Base-by-base conservation (phyloP, 2,888 invertebrate genomes). In the Drosophila colorata region DNA sequence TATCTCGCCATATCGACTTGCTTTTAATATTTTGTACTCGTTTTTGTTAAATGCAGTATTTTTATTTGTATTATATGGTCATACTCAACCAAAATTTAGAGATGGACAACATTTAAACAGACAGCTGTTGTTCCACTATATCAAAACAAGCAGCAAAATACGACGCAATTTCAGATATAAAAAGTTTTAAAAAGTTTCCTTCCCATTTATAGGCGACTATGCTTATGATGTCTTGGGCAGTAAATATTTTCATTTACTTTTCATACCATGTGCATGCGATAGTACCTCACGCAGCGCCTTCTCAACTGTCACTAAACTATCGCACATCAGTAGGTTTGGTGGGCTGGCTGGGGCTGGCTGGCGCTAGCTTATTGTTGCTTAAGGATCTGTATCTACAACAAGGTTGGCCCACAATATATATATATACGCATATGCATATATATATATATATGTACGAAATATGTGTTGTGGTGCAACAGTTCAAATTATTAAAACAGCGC, bases 391-490 rank as follows among this genome's bases (percentile, higher is more conserved):
- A 77, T 77, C 77, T 77, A 77, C 77, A 77, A 77, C 80, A 77
- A 77, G 71, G 76, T 79, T 79, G 59, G 71, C 67, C 67, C 76
- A 67, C 63, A 79, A 67, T 61, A 58, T 80, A 31, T 31, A 11
- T 31, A 31, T 31, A 31, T 31, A 31, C 4, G 6, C 11, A 31
- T 11, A 31, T 31, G 6, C 11, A 63, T 61, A 55, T 80, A 72
- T 72, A 67, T 61, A 58, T 76, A 72, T 68, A 59, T 61, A 58
- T 80, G 68, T 72, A 60, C 72, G 53, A 71, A 77, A 78, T 78
- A 78, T 78, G 79, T 78, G 75, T 78, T 71, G 78, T 78, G 77
- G 74, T 86, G 87, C 87, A 82, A 87, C 87, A 83, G 81, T 77
- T 87, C 61, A 69, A 69, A 74, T 33, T 64, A 78, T 68, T 67